phyloP scores from a whole-genome alignment of 2,113 vertebrate species.

The Micromys minutus region DNA sequence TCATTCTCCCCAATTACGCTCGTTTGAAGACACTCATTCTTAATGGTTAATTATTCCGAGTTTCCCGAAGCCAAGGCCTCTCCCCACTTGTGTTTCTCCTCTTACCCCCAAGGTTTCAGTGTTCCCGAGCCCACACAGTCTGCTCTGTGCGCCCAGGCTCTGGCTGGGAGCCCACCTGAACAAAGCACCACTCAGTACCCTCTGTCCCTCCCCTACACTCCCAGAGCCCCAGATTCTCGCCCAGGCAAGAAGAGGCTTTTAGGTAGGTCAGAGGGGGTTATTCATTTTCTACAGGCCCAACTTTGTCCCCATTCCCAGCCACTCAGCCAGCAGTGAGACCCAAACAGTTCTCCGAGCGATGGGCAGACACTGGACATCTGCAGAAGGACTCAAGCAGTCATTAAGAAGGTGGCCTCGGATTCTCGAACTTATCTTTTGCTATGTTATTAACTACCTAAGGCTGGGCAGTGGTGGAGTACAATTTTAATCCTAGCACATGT shows the following conservation, averaged over 20 bases:
- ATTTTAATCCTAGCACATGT: neutral
- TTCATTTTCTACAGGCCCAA: conserved; percentile 32
- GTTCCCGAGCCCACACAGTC: conserved; percentile 8
- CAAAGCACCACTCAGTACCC: neutral
- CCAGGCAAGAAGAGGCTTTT: neutral
- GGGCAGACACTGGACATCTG: neutral
- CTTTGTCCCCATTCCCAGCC: conserved; percentile 60
- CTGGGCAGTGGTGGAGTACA: rapidly evolving
- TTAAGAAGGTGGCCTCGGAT: neutral
- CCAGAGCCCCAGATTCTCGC: neutral
- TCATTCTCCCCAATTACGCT: conserved; percentile 16
- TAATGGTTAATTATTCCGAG: conserved; percentile 27
- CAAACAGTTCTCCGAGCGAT: neutral
- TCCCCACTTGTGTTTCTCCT: neutral
- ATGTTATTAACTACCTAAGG: neutral
- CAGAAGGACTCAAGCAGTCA: neutral
- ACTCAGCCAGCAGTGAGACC: neutral
- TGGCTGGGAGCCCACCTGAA: conserved; percentile 57
- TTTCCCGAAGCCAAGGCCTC: conserved; percentile 20
- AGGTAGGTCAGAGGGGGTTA: conserved; percentile 49
- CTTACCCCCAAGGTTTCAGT: neutral
- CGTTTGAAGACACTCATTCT: conserved; percentile 55
- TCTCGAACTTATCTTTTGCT: neutral
- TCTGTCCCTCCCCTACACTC: neutral
- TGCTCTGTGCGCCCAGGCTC: neutral